phyloP scores from a whole-genome alignment of 1,140 invertebrate genomes.

The Hirudo medicinalis region DNA sequence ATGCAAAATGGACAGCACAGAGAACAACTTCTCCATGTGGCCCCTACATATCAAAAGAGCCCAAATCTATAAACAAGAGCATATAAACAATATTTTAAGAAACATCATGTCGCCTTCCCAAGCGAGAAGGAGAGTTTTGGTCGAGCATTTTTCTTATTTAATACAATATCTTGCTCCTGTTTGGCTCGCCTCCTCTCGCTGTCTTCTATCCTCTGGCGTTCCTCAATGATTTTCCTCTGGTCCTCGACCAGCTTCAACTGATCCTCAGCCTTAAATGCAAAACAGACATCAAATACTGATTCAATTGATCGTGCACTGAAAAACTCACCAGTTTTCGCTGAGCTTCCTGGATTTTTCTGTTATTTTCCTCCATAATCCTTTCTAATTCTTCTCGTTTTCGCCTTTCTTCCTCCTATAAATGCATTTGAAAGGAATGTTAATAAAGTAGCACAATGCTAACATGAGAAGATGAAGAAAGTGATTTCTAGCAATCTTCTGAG shows the following conservation, averaged over 20 bases:
- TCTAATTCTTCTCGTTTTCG: slow-evolving; percentile 85
- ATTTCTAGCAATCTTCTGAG: too few relatives aligned
- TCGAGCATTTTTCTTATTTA: slow-evolving; percentile 90
- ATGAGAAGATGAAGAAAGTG: too few relatives aligned
- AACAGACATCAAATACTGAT: not conserved
- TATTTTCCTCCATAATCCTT: slow-evolving; percentile 91
- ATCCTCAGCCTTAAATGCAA: slow-evolving; percentile 68
- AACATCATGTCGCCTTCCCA: slow-evolving; percentile 21
- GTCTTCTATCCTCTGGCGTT: slow-evolving; percentile 75
- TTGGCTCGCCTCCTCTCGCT: slow-evolving; percentile 79
- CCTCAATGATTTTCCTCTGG: slow-evolving; percentile 85
- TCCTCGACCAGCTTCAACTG: slow-evolving; percentile 89
- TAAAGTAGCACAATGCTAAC: too few relatives aligned
- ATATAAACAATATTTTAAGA: not conserved
- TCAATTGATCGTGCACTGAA: slow-evolving; percentile 20
- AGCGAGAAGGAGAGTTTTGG: slow-evolving; percentile 84
- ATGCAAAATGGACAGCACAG: not conserved
- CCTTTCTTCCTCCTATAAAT: slow-evolving; percentile 74
- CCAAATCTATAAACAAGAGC: not conserved
- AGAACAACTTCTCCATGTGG: too few relatives aligned
- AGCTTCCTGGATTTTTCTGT: slow-evolving; percentile 89
- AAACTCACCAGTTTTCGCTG: slow-evolving; percentile 78
- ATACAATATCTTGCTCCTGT: slow-evolving; percentile 88
- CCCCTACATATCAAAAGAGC: too few relatives aligned
- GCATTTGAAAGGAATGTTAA: too few relatives aligned